A percentile compares a stretch with the other conserved stretches of the same genome.
phyloP scores from a whole-genome alignment of 2,797 vertebrate species.

The Schizopygopsis malacanthus region DNA sequence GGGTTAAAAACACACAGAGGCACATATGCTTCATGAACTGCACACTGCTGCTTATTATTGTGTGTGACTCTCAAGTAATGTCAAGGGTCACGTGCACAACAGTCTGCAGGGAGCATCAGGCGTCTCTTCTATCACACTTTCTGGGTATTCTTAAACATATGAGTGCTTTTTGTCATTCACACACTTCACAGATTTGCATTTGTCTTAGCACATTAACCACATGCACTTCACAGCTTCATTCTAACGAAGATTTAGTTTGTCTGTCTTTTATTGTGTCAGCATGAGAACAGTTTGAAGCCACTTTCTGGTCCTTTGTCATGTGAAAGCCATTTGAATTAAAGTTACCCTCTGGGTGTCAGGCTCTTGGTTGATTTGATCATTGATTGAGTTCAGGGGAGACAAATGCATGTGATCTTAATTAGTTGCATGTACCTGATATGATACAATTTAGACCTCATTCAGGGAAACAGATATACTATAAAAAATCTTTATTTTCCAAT shows the following conservation, averaged over 20 bases:
- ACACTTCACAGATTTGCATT: conserved; percentile 17
- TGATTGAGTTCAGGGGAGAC: background rate
- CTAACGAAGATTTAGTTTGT: conserved; percentile 22
- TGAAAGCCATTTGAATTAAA: conserved; percentile 1
- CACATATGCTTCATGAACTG: conserved; percentile 11
- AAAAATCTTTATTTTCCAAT: background rate
- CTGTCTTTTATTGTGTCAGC: background rate
- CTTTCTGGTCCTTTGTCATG: background rate
- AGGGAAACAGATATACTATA: background rate
- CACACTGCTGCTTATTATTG: conserved; percentile 17
- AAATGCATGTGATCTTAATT: background rate
- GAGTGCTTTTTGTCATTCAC: background rate
- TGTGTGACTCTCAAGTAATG: background rate
- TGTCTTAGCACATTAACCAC: background rate
- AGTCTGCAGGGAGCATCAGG: background rate
- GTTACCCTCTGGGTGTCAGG: background rate
- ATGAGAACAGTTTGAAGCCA: background rate
- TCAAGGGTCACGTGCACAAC: background rate
- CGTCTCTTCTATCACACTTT: background rate
- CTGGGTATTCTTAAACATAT: background rate
- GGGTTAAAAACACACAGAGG: background rate
- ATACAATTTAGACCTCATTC: background rate
- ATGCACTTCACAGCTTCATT: conserved; percentile 39
- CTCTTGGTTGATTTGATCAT: conserved; percentile 23
- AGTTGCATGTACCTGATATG: background rate